Base-by-base conservation (phyloP, 2,113 vertebrate genomes). In the Dasyurus viverrinus region DNA sequence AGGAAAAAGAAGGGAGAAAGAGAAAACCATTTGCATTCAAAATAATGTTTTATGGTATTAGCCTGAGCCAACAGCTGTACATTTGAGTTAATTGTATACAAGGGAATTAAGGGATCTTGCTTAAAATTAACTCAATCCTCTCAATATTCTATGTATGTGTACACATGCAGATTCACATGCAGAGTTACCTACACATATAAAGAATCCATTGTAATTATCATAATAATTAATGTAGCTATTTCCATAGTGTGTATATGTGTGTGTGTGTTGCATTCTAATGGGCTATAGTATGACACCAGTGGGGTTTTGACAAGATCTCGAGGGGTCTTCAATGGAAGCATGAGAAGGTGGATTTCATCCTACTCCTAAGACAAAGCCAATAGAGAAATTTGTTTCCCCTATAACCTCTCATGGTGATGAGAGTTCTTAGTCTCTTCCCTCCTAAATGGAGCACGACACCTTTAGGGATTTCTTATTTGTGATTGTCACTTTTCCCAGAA, bases 51-150 rank as follows among this genome's bases (percentile, higher is more conserved):
- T 93, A 91, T 10, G 90, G 57, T 53, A 94, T 48, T 23, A 50
- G 91, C 53, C 54, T 54, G 53, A 92, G 48, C 48, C 42, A 94
- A 90, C 0, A 24, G 24, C 0, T 50, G 46, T 54, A 92, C 54
- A 46, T 92, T 90, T 47, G 53, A 95, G 90, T 91, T 94, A 95
- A 94, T 95, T 94, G 53, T 54, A 52, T 94, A 92, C 55, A 84
- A 24, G 90, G 36, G 27, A 96, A 36, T 68, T 57, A 93, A 50
- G 90, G 30, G 91, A 30, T 89, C 89, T 93, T 22, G 91, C 53
- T 91, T 94, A 92, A 94, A 95, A 54, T 94, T 52, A 95, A 50
- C 54, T 93, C 94, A 46, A 48, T 90, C 93, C 46, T 46, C 92
- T 93, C 89, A 5, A 2, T 36, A 90, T 93, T 91, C 68, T 42